phyloP scores from a whole-genome alignment of 2,888 invertebrate genomes.

The Harpalus rubripes region DNA sequence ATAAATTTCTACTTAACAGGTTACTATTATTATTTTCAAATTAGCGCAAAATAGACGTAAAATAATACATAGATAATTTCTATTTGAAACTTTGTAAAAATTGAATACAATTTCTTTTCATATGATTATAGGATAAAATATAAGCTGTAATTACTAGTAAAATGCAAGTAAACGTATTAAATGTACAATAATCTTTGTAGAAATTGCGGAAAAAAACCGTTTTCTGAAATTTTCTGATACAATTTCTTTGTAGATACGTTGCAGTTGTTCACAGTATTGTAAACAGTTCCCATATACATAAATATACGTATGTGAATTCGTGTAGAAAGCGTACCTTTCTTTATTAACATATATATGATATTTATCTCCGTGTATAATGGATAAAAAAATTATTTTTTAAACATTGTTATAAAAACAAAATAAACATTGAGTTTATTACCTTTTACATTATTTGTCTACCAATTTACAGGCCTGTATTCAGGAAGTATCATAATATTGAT shows the following conservation, averaged over 20 bases:
- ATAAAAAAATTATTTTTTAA: too few relatives aligned
- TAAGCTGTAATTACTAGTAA: too few relatives aligned
- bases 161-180: too few relatives aligned
- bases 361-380: not conserved
- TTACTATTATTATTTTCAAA: slow-evolving; percentile 12
- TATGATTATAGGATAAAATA: too few relatives aligned
- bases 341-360: not conserved
- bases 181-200: not conserved
- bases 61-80: not conserved
- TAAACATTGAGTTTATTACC: not conserved
- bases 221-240: not conserved
- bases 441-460: not conserved
- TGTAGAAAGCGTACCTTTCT: slow-evolving; percentile 2
- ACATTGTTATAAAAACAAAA: too few relatives aligned
- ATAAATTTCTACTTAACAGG: not conserved
- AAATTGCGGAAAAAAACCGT: not conserved
- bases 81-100: too few relatives aligned
- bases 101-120: too few relatives aligned
- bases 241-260: not conserved
- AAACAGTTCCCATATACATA: not conserved
- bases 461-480: not conserved
- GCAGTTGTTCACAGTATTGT: not conserved
- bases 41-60: not conserved
- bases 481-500: not conserved
- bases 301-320: not conserved